phyloP scores from a whole-genome alignment of 2,888 invertebrate genomes.

The Eupithecia pulchellata region DNA sequence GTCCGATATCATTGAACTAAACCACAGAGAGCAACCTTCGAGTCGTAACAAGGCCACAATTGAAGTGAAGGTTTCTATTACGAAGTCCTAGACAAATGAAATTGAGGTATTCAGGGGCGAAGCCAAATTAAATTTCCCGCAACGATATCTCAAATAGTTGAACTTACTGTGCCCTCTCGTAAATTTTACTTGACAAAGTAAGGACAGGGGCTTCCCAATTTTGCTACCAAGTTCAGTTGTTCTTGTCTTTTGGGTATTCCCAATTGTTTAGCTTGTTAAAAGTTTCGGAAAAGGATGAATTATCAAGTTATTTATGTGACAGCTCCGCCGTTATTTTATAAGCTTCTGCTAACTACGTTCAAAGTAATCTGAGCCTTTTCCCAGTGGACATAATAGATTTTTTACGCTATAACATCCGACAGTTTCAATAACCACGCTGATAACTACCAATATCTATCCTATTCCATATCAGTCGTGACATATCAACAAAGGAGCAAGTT shows the following conservation, averaged over 20 bases:
- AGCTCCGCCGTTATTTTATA: not conserved
- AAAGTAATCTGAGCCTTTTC: not conserved
- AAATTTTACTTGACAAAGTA: constrained; percentile 24
- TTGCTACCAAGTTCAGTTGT: constrained; percentile 15
- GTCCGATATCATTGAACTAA: not conserved
- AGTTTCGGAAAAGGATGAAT: constrained; percentile 11
- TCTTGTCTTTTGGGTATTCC: constrained; percentile 15
- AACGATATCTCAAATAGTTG: constrained; percentile 24
- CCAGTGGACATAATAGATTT: not conserved
- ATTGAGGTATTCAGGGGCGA: constrained; percentile 6
- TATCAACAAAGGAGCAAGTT: not conserved
- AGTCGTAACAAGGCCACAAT: constrained; percentile 8
- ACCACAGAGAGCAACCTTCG: not conserved
- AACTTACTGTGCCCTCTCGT: constrained; percentile 21
- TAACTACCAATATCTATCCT: not conserved
- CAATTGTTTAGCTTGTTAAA: constrained; percentile 13
- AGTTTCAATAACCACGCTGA: not conserved
- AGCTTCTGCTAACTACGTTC: not conserved
- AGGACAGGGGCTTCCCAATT: constrained; percentile 13
- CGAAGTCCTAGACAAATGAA: constrained; percentile 16
- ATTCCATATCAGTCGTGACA: not conserved
- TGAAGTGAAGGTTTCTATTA: constrained; percentile 11
- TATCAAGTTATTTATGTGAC: constrained; percentile 8
- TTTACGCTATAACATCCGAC: not conserved
- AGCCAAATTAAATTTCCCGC: constrained; percentile 23